phyloP scores from a whole-genome alignment of 2,888 invertebrate species.

The Limnephilus auricula region DNA sequence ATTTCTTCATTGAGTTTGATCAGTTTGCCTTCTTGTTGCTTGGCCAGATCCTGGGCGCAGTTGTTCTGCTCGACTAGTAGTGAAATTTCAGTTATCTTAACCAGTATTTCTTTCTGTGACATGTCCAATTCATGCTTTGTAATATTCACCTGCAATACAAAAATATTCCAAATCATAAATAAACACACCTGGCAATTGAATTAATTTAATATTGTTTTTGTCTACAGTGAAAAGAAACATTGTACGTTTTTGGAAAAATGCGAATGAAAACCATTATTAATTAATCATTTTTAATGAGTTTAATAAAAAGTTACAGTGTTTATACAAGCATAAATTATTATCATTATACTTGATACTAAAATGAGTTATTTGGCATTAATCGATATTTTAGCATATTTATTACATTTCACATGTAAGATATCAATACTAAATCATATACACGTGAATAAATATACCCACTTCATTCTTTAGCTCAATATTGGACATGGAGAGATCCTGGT shows the following conservation, averaged over 20 bases:
- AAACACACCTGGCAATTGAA: not conserved
- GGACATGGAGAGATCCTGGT: not conserved
- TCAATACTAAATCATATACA: not conserved
- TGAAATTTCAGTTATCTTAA: slow-evolving; percentile 3
- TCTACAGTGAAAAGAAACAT: no score
- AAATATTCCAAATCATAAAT: not conserved
- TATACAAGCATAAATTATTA: no score
- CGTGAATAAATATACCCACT: slow-evolving; percentile 12
- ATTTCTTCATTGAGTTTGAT: not conserved
- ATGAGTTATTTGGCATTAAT: not conserved
- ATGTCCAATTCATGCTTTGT: not conserved
- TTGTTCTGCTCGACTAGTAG: not conserved
- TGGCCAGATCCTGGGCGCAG: not conserved
- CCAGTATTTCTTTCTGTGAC: not conserved
- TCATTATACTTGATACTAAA: no score
- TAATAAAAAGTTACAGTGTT: no score
- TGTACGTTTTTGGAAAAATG: not conserved
- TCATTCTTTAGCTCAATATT: slow-evolving; percentile 34
- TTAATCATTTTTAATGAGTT: not conserved
- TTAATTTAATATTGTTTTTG: no score
- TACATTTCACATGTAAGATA: not conserved
- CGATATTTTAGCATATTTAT: not conserved
- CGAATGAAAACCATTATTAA: not conserved
- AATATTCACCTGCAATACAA: slow-evolving; percentile 14
- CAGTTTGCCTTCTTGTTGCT: slow-evolving; percentile 2